Conservation (phyloP, 1,140 invertebrate genomes). For the Melanaphis sacchari region DNA sequence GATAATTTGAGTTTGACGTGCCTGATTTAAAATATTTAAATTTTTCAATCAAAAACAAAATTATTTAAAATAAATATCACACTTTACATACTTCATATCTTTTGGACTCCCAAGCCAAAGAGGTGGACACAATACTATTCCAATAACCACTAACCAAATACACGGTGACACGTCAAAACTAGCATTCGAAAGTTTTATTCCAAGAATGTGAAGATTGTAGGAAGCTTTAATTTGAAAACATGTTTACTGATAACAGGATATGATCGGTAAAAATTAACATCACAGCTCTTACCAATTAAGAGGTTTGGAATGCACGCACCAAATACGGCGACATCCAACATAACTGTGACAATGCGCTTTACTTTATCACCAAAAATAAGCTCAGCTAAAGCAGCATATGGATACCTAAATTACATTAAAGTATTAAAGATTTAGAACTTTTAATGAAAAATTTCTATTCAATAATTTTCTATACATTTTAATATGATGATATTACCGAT, state of each 20-base stretch:
- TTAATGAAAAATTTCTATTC: not conserved
- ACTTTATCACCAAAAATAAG: slow-evolving; percentile 71
- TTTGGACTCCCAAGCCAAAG: slow-evolving; percentile 85
- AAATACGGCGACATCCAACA: slow-evolving; percentile 77
- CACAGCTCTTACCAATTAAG: slow-evolving; percentile 70
- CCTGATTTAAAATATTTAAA: too few species aligned
- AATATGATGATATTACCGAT: slow-evolving; percentile 65
- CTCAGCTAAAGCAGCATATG: slow-evolving; percentile 79
- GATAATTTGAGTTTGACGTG: too few species aligned
- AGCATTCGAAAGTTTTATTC: slow-evolving; percentile 70
- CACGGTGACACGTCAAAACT: slow-evolving; percentile 75
- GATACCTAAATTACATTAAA: slow-evolving; percentile 67
- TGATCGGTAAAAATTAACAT: slow-evolving; percentile 39
- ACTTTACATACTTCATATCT: slow-evolving; percentile 76
- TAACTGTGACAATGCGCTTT: slow-evolving; percentile 70
- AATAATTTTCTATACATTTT: not conserved
- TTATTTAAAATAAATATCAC: not conserved
- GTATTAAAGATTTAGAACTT: not conserved
- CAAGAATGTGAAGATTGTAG: slow-evolving; percentile 77
- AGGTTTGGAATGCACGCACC: slow-evolving; percentile 78
- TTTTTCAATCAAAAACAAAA: not conserved
- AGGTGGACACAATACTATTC: slow-evolving; percentile 74
- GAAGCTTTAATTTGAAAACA: slow-evolving; percentile 68
- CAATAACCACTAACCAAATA: slow-evolving; percentile 77
- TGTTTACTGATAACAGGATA: not conserved